Conservation (phyloP, 2,888 invertebrate species). For the Tachystola acroxantha region DNA sequence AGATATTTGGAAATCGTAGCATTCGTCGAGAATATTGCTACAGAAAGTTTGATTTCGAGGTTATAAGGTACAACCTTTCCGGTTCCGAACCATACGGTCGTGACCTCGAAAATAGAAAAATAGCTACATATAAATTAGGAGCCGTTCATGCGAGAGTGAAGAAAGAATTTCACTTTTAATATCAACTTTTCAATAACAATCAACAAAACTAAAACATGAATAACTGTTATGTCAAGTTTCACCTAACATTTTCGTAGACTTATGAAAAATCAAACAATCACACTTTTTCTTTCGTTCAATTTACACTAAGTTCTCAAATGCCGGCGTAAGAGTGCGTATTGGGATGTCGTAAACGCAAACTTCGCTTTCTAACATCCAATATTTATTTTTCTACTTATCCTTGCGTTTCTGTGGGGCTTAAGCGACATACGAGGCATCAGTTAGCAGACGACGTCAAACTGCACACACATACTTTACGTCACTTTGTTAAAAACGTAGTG, state of each 20-base stretch:
- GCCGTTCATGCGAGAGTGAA: conserved; percentile 48
- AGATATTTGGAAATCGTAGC: conserved; percentile 3
- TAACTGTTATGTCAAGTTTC: conserved; percentile 23
- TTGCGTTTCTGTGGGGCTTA: conserved; percentile 42
- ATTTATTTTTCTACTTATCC: conserved; percentile 77
- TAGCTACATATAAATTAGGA: conserved; percentile 65
- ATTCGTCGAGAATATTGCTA: conserved; percentile 14
- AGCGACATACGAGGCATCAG: conserved; percentile 40
- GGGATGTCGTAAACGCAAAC: conserved; percentile 62
- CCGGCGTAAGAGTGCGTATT: conserved; percentile 45
- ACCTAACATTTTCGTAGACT: conserved; percentile 33
- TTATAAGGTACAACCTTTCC: conserved; percentile 40
- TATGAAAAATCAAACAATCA: conserved; percentile 69
- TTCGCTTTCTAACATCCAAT: conserved; percentile 74
- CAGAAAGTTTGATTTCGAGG: conserved; percentile 51
- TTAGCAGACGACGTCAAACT: conserved; percentile 59
- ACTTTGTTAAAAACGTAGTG: conserved; percentile 51
- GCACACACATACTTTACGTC: conserved; percentile 57
- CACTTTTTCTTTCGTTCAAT: conserved; percentile 76
- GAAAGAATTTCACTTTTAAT: conserved; percentile 33
- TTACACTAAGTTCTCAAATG: conserved; percentile 57
- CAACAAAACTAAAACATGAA: background rate
- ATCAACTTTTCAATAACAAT: conserved; percentile 9
- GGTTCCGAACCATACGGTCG: conserved; percentile 41
- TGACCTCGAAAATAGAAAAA: conserved; percentile 62